Evolutionary conservation across 1,140 invertebrate species (phyloP).

Genomic region (Drosophila cardini): DNA sequence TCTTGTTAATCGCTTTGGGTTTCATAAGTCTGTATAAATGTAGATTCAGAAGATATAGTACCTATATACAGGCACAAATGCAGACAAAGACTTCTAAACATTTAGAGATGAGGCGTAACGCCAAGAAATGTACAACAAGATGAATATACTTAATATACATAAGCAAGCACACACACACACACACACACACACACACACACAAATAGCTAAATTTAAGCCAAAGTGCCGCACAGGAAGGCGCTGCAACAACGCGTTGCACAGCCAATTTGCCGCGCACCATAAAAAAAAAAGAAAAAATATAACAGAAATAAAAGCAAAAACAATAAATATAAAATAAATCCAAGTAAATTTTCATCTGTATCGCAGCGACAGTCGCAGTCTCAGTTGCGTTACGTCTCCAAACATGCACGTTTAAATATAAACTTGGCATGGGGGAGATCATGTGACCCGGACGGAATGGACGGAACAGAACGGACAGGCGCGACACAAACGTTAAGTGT

Average conservation of each 20-base stretch:
- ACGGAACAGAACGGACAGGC: slow-evolving; percentile 2
- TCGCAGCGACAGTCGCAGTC: slow-evolving; percentile 28
- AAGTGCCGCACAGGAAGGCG: slow-evolving; percentile 37
- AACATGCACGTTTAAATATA: slow-evolving; percentile 69
- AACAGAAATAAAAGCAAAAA: slow-evolving; percentile 6
- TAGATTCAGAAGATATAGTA: too few relatives aligned
- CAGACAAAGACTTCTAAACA: slow-evolving; percentile 35
- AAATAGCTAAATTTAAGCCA: slow-evolving; percentile 36
- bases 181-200: background rate
- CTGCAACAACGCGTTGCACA: slow-evolving; percentile 47
- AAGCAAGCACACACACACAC: background rate
- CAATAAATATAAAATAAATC: slow-evolving; percentile 36
- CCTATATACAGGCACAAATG: background rate
- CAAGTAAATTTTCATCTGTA: slow-evolving; percentile 37
- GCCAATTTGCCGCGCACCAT: slow-evolving; percentile 63
- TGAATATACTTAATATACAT: slow-evolving; percentile 13
- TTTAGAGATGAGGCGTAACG: slow-evolving; percentile 70
- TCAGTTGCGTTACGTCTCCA: slow-evolving; percentile 56
- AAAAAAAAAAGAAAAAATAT: slow-evolving; percentile 27
- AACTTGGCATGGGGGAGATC: slow-evolving; percentile 82
- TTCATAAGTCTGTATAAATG: too few relatives aligned
- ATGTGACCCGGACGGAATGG: slow-evolving; percentile 53
- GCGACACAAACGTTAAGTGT: slow-evolving; percentile 35
- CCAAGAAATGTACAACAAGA: slow-evolving; percentile 12
- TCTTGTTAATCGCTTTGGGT: too few relatives aligned